Conservation (phyloP, 2,797 vertebrate genomes). For the Hyperoplus lanceolatus region DNA sequence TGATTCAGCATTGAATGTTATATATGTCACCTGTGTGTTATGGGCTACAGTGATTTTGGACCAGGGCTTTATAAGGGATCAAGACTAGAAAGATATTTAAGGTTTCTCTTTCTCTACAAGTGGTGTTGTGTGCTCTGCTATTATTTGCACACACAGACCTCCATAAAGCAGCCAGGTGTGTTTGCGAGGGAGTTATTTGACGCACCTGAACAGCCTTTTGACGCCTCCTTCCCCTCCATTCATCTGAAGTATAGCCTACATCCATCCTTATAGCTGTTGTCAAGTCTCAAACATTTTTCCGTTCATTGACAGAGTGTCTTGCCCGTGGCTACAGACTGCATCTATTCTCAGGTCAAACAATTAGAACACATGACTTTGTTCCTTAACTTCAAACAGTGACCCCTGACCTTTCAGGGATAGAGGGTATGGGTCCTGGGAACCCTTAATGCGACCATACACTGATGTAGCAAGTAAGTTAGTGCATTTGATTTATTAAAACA, state of each 20-base stretch:
- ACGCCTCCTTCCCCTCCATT: conserved; percentile 14
- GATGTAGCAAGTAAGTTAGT: neutral
- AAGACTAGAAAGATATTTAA: conserved; percentile 2
- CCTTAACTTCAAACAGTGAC: conserved; percentile 10
- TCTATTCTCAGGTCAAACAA: conserved; percentile 26
- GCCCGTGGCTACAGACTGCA: conserved; percentile 33
- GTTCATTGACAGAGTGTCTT: neutral
- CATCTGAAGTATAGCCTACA: neutral
- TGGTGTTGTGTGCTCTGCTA: neutral
- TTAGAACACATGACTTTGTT: neutral
- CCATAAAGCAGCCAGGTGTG: conserved; percentile 56
- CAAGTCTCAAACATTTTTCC: conserved; percentile 2
- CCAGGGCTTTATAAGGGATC: neutral
- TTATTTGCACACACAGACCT: conserved; percentile 13
- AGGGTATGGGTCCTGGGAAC: neutral
- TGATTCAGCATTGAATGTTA: too few relatives aligned
- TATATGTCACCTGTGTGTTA: too few relatives aligned
- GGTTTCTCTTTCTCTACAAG: conserved; percentile 9
- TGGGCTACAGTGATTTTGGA: neutral
- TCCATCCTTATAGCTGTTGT: conserved; percentile 26
- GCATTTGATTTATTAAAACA: neutral
- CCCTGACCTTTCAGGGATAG: neutral
- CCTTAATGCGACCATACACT: neutral
- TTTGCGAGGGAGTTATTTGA: conserved; percentile 40
- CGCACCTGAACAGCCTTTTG: conserved; percentile 27